Evolutionary conservation across 2,113 vertebrate species (phyloP).

Genomic region (Osmerus mordax): DNA sequence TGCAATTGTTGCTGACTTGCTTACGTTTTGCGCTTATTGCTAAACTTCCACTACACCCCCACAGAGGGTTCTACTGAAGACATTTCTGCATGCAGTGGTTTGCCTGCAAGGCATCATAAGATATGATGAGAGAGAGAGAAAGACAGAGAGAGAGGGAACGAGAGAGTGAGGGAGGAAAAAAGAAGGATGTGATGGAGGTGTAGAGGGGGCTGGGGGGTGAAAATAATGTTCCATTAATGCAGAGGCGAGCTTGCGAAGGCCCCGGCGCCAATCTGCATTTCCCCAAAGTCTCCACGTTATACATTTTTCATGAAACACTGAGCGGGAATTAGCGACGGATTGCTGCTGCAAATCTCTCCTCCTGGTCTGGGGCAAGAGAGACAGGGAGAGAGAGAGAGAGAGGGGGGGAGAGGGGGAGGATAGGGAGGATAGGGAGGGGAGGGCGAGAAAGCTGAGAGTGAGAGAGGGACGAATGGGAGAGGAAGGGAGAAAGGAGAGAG

Average conservation of each 20-base stretch:
- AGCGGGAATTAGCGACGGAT: conserved; percentile 72
- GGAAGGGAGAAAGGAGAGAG: neutral
- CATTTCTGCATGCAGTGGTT: neutral
- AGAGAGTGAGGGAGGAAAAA: conserved; percentile 14
- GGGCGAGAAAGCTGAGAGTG: conserved; percentile 2
- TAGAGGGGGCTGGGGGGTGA: conserved; percentile 17
- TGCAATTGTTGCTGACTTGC: too few species aligned
- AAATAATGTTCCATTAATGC: conserved; percentile 68
- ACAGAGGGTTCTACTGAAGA: too few species aligned
- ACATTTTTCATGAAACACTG: conserved; percentile 78
- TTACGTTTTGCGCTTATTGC: too few species aligned
- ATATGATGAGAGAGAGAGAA: conserved; percentile 14
- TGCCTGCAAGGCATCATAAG: conserved; percentile 18
- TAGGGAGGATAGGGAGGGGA: neutral
- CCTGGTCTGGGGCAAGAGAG: conserved; percentile 40
- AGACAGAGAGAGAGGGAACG: conserved; percentile 12
- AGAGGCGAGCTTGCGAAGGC: conserved; percentile 60
- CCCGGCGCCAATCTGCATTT: conserved; percentile 69
- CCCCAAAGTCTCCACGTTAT: conserved; percentile 68
- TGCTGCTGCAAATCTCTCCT: conserved; percentile 68
- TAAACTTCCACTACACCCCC: too few species aligned
- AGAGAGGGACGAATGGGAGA: conserved; percentile 19
- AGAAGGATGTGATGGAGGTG: neutral
- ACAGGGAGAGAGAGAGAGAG: conserved; percentile 23
- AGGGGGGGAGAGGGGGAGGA: conserved; percentile 7